Base-by-base conservation (phyloP, 2,888 invertebrate genomes). In the Cataglyphis cursor region DNA sequence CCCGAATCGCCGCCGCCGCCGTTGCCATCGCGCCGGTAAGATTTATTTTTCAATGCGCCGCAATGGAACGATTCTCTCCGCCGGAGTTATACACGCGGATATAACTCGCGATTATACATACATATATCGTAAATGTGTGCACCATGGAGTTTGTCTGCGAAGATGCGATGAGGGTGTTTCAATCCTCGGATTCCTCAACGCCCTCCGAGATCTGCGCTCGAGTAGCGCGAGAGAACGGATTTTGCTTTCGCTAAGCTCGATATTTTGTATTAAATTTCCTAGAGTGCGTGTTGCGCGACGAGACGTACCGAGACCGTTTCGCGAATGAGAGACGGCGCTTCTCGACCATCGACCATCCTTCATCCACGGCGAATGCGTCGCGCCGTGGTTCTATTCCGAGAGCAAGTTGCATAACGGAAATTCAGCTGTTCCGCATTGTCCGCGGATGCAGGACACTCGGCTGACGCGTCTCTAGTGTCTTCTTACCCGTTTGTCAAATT, bases 21-120 rank as follows among this genome's bases (percentile, higher is more conserved):
- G 87, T 88, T 78, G 57, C 21, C 44, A 44, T 44, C 44, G 38
- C 73, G 15, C n/a, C n/a, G 31, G 35, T 8, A 88, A 91, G 92
- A 93, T 93, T 93, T 93, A 93, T 92, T 91, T 92, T 92, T 91
- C 92, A 90, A 90, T 90, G 89, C 88, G 86, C 84, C 76, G 24
- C 51, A 51, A 12, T 21, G 73, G 72, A 88, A 88, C 88, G 85
- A 87, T 91, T 90, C 90, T 90, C 90, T 90, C 86, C 84, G 82
- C 86, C 89, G 88, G 88, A 88, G 89, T 88, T 51, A 84, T 87
- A 73, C 62, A 85, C 68, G 80, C 84, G 85, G 21, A 83, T 65
- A 72, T 48, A 54, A 75, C 73, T 65, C 54, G 74, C 62, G 35
- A 54, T n/a, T n/a, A n/a, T 51, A 51, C 51, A 1, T 51, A 8